Evolutionary conservation across 2,113 vertebrate species (phyloP).

Genomic region (Coptodon bakossiorum): DNA sequence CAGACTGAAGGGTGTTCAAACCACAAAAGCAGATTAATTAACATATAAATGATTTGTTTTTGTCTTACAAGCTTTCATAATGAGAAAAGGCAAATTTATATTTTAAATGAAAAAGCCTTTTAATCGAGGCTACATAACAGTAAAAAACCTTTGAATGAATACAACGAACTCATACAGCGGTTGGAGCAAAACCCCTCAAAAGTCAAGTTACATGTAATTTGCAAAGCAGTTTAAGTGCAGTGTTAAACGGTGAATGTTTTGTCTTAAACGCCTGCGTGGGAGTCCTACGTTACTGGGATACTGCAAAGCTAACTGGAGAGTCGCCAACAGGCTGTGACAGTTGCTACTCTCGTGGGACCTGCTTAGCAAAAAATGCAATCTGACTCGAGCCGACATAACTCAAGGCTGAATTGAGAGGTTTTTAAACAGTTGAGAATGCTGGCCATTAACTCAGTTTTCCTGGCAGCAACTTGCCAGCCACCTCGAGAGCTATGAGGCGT

Average conservation of each 20-base stretch:
- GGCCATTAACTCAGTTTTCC: neutral
- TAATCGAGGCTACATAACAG: neutral
- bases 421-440: neutral
- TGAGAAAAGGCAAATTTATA: neutral
- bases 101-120: neutral
- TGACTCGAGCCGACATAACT: accelerated
- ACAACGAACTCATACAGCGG: accelerated
- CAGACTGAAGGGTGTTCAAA: neutral
- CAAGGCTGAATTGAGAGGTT: neutral
- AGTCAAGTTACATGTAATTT: accelerated
- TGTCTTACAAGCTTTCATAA: neutral
- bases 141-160: neutral
- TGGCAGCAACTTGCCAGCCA: neutral
- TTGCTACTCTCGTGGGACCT: neutral
- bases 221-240: neutral
- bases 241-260: neutral
- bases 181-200: neutral
- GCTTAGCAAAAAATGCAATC: neutral
- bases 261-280: neutral
- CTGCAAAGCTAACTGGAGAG: neutral
- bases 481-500: neutral
- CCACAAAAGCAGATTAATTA: neutral
- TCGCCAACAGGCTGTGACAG: neutral
- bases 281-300: neutral
- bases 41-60: neutral